phyloP scores from a whole-genome alignment of 2,797 vertebrate species.

The Discoglossus pictus region DNA sequence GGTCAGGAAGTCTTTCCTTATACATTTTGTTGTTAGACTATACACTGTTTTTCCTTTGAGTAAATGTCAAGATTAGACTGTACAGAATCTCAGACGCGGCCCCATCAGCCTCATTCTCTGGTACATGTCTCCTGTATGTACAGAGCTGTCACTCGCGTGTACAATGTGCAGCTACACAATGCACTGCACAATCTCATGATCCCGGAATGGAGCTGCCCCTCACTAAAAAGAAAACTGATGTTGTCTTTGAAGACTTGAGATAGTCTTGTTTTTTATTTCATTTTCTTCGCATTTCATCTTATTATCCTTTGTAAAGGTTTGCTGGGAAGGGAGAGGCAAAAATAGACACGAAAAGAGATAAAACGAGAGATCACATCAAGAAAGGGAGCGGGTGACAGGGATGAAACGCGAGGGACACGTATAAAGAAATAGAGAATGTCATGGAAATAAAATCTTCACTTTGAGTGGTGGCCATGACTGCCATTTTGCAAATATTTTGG shows the following conservation, averaged over 20 bases:
- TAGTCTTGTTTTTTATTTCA: constrained; percentile 4
- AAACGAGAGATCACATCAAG: constrained; percentile 42
- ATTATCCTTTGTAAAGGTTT: constrained; percentile 28
- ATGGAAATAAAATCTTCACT: no score
- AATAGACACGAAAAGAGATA: constrained; percentile 48
- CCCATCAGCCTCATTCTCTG: no score
- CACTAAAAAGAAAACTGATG: constrained; percentile 30
- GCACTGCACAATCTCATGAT: constrained; percentile 1
- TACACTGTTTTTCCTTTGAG: background rate
- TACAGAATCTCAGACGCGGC: no score
- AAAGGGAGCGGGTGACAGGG: constrained; percentile 16
- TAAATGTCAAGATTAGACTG: no score
- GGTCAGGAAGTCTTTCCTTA: no score
- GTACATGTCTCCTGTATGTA: no score
- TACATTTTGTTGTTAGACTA: no score
- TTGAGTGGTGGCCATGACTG: no score
- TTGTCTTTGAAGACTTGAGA: constrained; percentile 12
- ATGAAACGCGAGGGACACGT: constrained; percentile 16
- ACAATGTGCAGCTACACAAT: constrained; percentile 10
- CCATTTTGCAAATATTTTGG: no score
- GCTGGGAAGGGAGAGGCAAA: constrained; percentile 35
- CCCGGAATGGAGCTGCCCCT: constrained; percentile 19
- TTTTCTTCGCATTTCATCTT: constrained; percentile 3
- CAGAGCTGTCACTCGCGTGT: background rate
- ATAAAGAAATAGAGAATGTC: no score